phyloP scores from a whole-genome alignment of 2,113 vertebrate species.

The Coreoperca whiteheadi region DNA sequence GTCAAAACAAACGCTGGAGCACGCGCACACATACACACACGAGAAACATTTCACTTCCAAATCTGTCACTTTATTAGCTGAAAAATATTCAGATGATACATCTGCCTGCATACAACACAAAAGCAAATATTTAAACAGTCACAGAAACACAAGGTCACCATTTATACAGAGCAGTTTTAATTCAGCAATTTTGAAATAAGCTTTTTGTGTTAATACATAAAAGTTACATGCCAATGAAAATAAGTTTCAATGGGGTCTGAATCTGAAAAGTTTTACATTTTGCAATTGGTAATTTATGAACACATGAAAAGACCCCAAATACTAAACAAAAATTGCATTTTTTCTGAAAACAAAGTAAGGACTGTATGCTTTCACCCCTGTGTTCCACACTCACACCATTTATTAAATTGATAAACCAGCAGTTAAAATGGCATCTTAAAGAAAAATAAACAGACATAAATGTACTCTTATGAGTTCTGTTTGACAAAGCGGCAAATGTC shows the following conservation, averaged over 20 bases:
- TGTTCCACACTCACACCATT: background rate
- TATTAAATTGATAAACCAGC: background rate
- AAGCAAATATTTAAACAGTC: constrained; percentile 11
- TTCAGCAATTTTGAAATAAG: background rate
- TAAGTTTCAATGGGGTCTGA: background rate
- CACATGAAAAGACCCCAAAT: background rate
- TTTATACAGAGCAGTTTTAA: constrained; percentile 18
- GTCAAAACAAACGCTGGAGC: background rate
- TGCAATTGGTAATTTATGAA: background rate
- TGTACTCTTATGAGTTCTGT: background rate
- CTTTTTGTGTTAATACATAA: constrained; percentile 1
- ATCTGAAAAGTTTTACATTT: background rate
- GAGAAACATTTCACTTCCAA: constrained; percentile 18
- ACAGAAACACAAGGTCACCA: constrained; percentile 17
- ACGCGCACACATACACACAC: background rate
- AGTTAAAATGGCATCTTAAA: background rate
- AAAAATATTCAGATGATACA: constrained; percentile 58
- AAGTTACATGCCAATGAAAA: background rate
- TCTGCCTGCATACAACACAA: constrained; percentile 35
- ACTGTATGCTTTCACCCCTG: constrained; percentile 3
- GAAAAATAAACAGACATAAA: background rate
- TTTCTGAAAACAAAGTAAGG: constrained; percentile 21
- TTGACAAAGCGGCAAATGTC: constrained; percentile 14
- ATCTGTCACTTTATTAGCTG: constrained; percentile 68
- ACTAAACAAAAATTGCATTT: constrained; percentile 21